Evolutionary conservation across 2,888 invertebrate genomes (phyloP).

Genomic region (Deilephila elpenor): DNA sequence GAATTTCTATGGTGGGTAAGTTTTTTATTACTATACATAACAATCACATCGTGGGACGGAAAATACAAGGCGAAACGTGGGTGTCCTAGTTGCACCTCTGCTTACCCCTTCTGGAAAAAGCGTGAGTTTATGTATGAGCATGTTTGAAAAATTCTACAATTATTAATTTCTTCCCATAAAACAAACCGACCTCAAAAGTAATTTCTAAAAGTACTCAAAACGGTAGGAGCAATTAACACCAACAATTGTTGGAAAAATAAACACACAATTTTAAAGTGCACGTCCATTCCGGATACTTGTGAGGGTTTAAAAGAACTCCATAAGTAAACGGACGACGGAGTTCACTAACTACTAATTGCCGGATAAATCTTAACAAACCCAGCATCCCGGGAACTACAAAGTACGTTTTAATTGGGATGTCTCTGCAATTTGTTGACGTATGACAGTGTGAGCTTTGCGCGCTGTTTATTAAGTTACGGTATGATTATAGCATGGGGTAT

Average conservation of each 20-base stretch:
- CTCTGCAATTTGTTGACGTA: constrained; percentile 38
- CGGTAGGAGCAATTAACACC: neutral
- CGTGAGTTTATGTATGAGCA: no score
- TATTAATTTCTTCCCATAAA: neutral
- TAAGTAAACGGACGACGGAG: constrained; percentile 36
- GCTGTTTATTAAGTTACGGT: neutral
- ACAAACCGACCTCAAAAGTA: neutral
- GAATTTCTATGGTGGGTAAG: no score
- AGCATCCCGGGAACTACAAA: constrained; percentile 39
- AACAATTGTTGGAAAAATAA: constrained; percentile 21
- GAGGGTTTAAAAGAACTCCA: constrained; percentile 43
- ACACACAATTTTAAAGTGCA: constrained; percentile 13
- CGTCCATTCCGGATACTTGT: constrained; percentile 4
- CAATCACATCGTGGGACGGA: no score
- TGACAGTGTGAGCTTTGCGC: neutral
- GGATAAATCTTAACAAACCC: constrained; percentile 56
- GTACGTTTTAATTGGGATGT: constrained; percentile 53
- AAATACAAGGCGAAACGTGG: no score
- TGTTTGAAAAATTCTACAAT: neutral
- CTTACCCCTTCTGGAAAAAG: no score
- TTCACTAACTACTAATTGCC: constrained; percentile 58
- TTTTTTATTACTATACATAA: no score
- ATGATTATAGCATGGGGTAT: neutral
- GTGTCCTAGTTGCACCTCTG: no score
- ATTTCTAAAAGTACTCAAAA: neutral